Evolutionary conservation across 2,888 invertebrate species (phyloP), one percentile per base, ranked within the genome.

Genomic region (Alloplasta piceator): DNA sequence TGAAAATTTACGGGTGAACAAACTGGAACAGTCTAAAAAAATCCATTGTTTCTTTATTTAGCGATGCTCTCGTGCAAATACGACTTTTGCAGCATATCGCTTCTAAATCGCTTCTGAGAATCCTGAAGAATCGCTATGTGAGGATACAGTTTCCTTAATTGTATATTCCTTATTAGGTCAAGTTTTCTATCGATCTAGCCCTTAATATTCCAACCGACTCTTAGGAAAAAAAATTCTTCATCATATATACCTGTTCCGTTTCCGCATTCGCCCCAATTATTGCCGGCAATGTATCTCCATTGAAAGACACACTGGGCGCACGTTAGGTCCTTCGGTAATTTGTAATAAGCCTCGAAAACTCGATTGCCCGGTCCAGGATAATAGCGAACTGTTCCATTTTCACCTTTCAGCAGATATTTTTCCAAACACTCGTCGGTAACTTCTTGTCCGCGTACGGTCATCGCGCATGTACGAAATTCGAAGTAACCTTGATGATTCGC

Each of bases 401-500:
- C 92, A n/a, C 93, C 92, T 36, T 86, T 89, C 6, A 98, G 92
- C 0, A 96, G 90, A 90, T 96, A 92, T 86, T 95, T 94, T 91
- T 97, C 96, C 75, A 98, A 93, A 86, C 98, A 98, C 1, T 95
- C 95, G 88, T 97, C 97, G 0, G 94, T 94, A 1, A 96, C 95
- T 43, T 94, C 94, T 86, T 94, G 94, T 41, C 94, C 94, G 0
- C 89, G 91, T 48, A 92, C 90, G 71, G 92, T 92, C 89, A 96
- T 95, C 1, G 97, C 95, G 89, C 98, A 98, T 4, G 97, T 89
- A 79, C 96, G 93, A 91, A 98, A 98, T 90, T 97, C 97, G 88
- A 98, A 98, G 92, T 95, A 97, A 1, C 98, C 98, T 89, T 95
- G 94, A 92, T 98, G 98, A 89, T 95, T 97, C 41, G 98, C 98